Evolutionary conservation across 2,888 invertebrate species (phyloP), one percentile per base, ranked within the genome.

Genomic region (Romanomermis culicivorax): DNA sequence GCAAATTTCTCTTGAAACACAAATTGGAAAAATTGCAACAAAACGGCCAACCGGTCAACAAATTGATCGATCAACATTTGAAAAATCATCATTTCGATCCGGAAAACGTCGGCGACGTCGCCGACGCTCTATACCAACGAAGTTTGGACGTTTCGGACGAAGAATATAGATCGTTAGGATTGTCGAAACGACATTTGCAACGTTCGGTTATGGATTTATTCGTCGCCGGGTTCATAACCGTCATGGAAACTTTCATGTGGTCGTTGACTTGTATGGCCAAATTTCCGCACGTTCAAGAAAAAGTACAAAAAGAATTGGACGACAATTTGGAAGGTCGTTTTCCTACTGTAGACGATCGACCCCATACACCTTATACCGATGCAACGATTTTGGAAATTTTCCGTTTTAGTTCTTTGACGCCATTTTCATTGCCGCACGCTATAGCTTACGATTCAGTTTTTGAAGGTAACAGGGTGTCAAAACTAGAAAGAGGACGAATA

Each of bases 221-320:
- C 29, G 57, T 42, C 2, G 57, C 57, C 45, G 57, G 57, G 3
- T 57, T 57, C 42, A 49, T 47, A 23, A 57, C 57, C 1, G 52
- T 53, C 3, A 56, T 56, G 55, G 57, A 57, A n/a, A 56, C 24
- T 23, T 23, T 57, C 7, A 47, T 51, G 36, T 57, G 57, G 57
- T 30, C 23, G 3, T 2, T 57, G n/a, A 55, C 50, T 29, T 29
- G 52, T 2, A 24, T 52, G 26, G 57, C 57, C 24, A 17, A 20
- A 4, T 29, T 25, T 29, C n/a, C 51, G 2, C 52, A 57, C 11
- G 36, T 27, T 17, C 57, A 57, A 51, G 24, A 3, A 1, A 56
- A 56, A 29, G 45, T 55, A 14, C 50, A 49, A 14, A n/a, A 2
- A 1, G 56, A 56, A 42, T 20, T 56, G 2, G n/a, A n/a, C n/a